A percentile compares a stretch with the other conserved stretches of the same genome.
Evolutionary conservation across 2,888 invertebrate genomes (phyloP).

Genomic region (Meteorus colon): DNA sequence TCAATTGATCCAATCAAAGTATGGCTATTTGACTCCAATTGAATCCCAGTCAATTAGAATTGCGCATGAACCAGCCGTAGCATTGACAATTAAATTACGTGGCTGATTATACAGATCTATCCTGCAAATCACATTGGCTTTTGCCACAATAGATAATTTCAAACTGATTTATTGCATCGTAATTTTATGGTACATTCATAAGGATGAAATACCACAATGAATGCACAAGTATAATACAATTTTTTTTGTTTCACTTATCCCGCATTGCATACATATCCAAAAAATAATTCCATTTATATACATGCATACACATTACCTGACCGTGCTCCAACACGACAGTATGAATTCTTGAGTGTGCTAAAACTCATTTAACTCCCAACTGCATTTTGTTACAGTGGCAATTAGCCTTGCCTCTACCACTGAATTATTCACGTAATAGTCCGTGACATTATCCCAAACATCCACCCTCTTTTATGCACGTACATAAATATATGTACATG

Average conservation of each 20-base stretch:
- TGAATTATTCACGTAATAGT: slow-evolving; percentile 17
- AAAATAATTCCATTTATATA: background rate
- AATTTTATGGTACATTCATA: slow-evolving; percentile 26
- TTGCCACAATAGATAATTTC: slow-evolving; percentile 44
- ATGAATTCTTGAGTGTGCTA: slow-evolving; percentile 24
- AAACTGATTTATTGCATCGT: slow-evolving; percentile 47
- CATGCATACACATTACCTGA: background rate
- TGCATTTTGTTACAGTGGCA: slow-evolving; percentile 32
- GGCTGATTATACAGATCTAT: slow-evolving; percentile 35
- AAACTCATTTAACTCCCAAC: slow-evolving; percentile 24
- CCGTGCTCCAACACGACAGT: background rate
- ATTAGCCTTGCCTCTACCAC: slow-evolving; percentile 25
- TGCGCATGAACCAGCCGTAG: slow-evolving; percentile 12
- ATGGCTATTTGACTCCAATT: background rate
- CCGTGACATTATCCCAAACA: slow-evolving; percentile 7
- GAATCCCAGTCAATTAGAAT: slow-evolving; percentile 2
- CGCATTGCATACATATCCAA: background rate
- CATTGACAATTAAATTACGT: slow-evolving; percentile 34
- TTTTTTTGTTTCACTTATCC: background rate
- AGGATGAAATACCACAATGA: background rate
- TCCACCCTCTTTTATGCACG: background rate
- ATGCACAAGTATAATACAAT: background rate
- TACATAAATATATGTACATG: background rate
- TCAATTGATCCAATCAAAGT: too few relatives aligned
- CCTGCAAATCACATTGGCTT: slow-evolving; percentile 17